Percentiles rank a stretch among this genome's conserved stretches.
These are phyloP conservation scores for Platysteira castanea DNA, from an alignment of 2,113 vertebrate genomes.

Conservation along the genomic window DNA sequence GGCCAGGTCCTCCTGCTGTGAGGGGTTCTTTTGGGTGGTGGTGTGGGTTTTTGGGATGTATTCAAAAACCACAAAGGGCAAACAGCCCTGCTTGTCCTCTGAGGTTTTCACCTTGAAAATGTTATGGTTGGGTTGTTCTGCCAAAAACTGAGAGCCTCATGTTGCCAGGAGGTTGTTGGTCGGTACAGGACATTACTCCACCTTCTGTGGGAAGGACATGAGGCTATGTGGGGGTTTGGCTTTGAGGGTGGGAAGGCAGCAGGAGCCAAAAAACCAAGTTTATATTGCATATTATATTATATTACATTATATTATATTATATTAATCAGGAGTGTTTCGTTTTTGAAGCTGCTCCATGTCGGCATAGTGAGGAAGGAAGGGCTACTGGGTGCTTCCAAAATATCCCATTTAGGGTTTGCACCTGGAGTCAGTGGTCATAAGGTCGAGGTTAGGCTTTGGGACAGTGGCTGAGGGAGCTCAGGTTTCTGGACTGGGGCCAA, in stretches of 20 bases:
- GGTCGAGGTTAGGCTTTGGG: background rate
- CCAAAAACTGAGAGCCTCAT: background rate
- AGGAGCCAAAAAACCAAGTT: background rate
- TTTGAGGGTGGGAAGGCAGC: background rate
- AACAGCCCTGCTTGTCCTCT: background rate
- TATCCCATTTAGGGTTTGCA: background rate
- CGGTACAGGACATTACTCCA: background rate
- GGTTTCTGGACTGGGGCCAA: background rate
- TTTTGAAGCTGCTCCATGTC: background rate
- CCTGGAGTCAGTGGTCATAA: background rate
- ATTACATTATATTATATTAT: background rate
- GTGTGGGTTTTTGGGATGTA: background rate
- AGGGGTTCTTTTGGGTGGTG: background rate
- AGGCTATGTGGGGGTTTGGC: fast-evolving
- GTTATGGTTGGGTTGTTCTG: background rate
- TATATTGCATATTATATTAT: background rate
- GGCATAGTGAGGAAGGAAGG: background rate
- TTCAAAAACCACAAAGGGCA: background rate
- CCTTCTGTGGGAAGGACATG: background rate
- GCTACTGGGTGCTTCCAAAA: background rate
- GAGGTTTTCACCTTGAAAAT: background rate
- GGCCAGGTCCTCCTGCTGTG: background rate
- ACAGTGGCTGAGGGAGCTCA: background rate
- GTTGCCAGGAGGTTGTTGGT: background rate
- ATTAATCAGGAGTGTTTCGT: background rate